Evolutionary conservation across 1,140 invertebrate genomes (phyloP), one percentile per base, ranked within the genome.

Genomic region (Hylaeus volcanicus): DNA sequence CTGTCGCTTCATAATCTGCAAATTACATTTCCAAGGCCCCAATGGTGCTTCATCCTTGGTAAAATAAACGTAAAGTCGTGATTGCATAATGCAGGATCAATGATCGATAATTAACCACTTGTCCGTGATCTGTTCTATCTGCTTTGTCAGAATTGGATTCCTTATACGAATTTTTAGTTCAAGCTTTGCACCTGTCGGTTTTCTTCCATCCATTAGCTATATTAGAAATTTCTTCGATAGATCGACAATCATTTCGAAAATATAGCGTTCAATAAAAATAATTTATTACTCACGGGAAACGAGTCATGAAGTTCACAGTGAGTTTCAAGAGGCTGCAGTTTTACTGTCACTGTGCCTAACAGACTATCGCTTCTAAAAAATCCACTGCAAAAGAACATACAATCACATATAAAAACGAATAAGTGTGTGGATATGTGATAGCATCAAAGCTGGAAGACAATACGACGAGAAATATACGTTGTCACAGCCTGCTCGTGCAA

Each of bases 161-260:
- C 98, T 94, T n/a, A 99, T 93, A 72, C 98, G 95, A 41, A 99
- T 92, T 92, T 98, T 98, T 0, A 99, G 94, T 94, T 99, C 98
- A 65, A 99, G 86, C 90, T 98, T 98, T 8, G 98, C 98, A 15
- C 98, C 98, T 5, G 96, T 95, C 55, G 96, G 93, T 87, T 97
- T 97, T 15, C 98, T 94, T 0, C 98, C 98, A 87, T 99, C 98
- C 95, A 98, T 96, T 75, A 99, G 89, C 97, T 87, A 56, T 26
- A 64, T 55, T 37, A n/a, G 26, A 56, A 1, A 53, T 61, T 76
- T 60, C 6, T 60, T 63, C 53, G 60, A n/a, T 63, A 14, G 26
- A 11, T 26, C 65, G 1, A 5, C 15, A 43, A 48, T 2, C 58
- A 48, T 6, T 39, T 1, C 26, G 26, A 39, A 11, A 58, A 39